Base-by-base conservation (phyloP, 2,888 invertebrate species). In the Priocnemis perturbator region DNA sequence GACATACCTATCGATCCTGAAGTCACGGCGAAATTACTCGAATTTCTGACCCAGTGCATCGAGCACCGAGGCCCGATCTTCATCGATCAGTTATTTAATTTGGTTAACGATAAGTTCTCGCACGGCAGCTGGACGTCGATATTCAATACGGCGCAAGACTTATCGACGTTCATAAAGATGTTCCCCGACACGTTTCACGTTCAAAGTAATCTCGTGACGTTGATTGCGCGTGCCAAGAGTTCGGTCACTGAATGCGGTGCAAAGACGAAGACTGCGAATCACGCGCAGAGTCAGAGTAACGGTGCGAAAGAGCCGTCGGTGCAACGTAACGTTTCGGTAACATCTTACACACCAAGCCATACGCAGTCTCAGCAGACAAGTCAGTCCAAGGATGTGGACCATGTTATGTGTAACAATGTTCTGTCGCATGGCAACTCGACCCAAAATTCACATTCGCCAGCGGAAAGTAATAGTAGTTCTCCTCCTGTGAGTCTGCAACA, bases 171-270 rank as follows among this genome's bases (percentile, higher is more conserved):
- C 88, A 91, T 98, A 63, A 95, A 96, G 89, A 93, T 98, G 90
- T 97, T 98, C 88, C 95, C 97, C n/a, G 96, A 97, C 88, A 94
- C 96, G 83, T 98, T 98, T 90, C 96, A 96, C 88, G 96, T 98
- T 73, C 97, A 98, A 88, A 93, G 96, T 63, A 97, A 98, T 91
- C 92, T 97, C 89, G 96, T 97, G 83, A 96, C 96, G 67, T 90
- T 97, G 78, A 92, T 96, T 82, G 94, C 93, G 87, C 93, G 93
- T 87, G 94, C 94, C 86, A 94, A 94, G 91, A 69, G 75, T 30
- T 67, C 67, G 17, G 30, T 20, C 0, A n/a, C 53, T 48, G 74
- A 80, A 26, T 66, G 72, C 20, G 77, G 70, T 44, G 60, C 74
- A 3, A 85, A 76, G 55, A 62, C 68, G 15, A 78, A 74, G 60